These are phyloP conservation scores for Turnix velox DNA, from an alignment of 2,113 vertebrate genomes.

Conservation along the genomic window DNA sequence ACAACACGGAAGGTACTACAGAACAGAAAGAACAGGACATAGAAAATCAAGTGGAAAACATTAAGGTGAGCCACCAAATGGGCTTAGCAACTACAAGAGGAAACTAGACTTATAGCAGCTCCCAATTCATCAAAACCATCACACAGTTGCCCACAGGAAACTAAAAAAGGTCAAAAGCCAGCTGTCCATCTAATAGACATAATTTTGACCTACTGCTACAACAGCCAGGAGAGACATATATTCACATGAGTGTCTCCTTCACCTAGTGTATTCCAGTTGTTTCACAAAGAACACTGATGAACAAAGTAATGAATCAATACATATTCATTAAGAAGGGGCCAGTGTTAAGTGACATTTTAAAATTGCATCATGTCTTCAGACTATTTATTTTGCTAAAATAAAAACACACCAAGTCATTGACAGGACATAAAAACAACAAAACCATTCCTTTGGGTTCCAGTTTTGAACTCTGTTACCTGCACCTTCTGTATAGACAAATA, in stretches of 20 bases:
- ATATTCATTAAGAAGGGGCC: background rate
- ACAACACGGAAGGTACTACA: background rate
- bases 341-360: background rate
- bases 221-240: background rate
- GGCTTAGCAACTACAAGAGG: background rate
- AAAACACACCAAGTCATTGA: background rate
- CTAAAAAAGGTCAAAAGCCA: background rate
- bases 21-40: background rate
- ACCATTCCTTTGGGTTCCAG: background rate
- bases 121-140: background rate
- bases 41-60: background rate
- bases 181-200: background rate
- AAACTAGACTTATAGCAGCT: background rate
- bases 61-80: background rate
- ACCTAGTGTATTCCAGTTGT: background rate
- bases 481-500: background rate
- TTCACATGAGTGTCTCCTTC: background rate
- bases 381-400: conserved; percentile 10
- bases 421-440: background rate
- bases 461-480: background rate
- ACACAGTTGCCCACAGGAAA: background rate
- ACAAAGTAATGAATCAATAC: background rate
- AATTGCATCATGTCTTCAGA: background rate
- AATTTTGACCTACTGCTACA: background rate
- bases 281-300: background rate